Evolutionary conservation across 2,888 invertebrate species (phyloP), one percentile per base, ranked within the genome.

Genomic region (Lasioglossum zephyrum): DNA sequence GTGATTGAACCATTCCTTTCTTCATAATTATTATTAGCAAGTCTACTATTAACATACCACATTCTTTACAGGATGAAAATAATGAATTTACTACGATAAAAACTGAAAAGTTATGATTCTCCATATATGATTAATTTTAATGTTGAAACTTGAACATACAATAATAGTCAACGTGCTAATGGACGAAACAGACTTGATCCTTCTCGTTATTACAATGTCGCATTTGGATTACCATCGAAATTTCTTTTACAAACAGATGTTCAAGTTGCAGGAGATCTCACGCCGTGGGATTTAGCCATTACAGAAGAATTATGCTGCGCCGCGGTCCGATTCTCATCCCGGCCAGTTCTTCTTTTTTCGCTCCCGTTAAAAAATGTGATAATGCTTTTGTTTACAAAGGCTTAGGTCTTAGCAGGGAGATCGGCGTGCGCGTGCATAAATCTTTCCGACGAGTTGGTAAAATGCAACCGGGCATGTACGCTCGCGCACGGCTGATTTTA

Each of bases 401-500:
- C 60, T 49, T 63, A 2, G 60, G 26, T 73, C 72, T 63, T 47
- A 31, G 18, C 18, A 41, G 22, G n/a, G 41, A 8, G 53, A 78
- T 44, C 36, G 63, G 44, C 66, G 39, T 57, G 16, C 73, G 39
- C 69, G 69, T 47, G 57, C 70, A 73, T 73, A 60, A 77, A 69
- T 66, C 75, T 78, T 63, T 74, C 41, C 22, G 11, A 5, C 31
- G 73, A 53, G 36, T 22, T 60, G 73, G 60, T 82, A 70, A 78
- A 78, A 85, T 39, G 53, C 57, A 22, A 44, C 31, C 44, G 70
- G 74, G 39, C 78, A 16, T 31, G 79, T 75, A 80, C 79, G 79
- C 72, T 41, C 39, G 26, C 16, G 79, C 77, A 39, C 39, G 78
- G 84, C 72, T 44, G 76, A 79, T 82, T 84, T 89, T 86, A 89